These are phyloP conservation scores for Melanophora roralis DNA, from an alignment of 2,888 invertebrate genomes.

Conservation along the genomic window DNA sequence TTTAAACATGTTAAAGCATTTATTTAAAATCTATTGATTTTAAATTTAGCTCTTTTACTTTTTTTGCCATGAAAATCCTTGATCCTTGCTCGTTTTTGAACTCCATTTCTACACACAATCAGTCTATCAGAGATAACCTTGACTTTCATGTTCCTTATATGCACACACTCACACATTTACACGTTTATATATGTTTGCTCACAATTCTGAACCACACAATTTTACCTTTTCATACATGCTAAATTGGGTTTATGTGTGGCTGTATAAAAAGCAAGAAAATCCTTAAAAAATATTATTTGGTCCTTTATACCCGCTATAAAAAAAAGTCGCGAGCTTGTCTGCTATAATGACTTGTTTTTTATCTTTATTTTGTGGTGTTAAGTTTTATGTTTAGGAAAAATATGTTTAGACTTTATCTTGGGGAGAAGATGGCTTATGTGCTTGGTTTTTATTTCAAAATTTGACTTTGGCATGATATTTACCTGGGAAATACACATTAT, in stretches of 20 bases:
- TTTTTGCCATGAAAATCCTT: neutral
- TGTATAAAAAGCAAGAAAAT: neutral
- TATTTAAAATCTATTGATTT: no score
- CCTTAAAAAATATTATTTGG: neutral
- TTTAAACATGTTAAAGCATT: no score
- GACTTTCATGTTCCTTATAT: slow-evolving; percentile 50
- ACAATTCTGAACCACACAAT: slow-evolving; percentile 39
- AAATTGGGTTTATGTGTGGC: slow-evolving; percentile 42
- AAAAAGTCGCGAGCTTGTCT: slow-evolving; percentile 57
- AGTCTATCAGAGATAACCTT: slow-evolving; percentile 54
- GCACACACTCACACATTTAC: neutral
- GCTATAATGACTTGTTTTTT: slow-evolving; percentile 46
- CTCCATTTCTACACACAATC: slow-evolving; percentile 17
- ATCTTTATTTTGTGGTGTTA: slow-evolving; percentile 19
- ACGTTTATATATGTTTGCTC: slow-evolving; percentile 4
- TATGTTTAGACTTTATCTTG: neutral
- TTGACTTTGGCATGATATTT: slow-evolving; percentile 28
- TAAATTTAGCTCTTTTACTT: no score
- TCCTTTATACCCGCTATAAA: neutral
- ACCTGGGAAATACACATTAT: slow-evolving; percentile 26
- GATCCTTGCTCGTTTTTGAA: slow-evolving; percentile 12
- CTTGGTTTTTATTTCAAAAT: neutral
- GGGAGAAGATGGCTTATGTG: slow-evolving; percentile 21
- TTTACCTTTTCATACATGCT: slow-evolving; percentile 36
- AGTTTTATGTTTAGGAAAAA: neutral